Evolutionary conservation across 2,113 vertebrate genomes (phyloP), one percentile per base, ranked within the genome.

Genomic region (Thunnus maccoyii): DNA sequence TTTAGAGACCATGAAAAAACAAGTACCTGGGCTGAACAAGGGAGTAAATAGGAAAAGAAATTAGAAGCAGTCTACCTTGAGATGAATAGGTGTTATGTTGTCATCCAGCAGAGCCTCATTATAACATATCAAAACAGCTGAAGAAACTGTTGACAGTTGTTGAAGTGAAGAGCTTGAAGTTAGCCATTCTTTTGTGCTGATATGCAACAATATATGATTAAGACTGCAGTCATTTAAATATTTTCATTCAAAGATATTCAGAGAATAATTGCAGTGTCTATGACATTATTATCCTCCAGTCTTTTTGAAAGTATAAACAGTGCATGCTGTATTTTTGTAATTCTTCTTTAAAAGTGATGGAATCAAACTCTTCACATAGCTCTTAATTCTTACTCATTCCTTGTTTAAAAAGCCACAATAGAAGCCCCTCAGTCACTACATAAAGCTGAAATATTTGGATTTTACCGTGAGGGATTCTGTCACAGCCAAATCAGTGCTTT

Each of bases 41-140:
- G 36, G 80, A 75, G 79, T 80, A 85, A 87, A 88, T 88, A n/a
- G 61, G 73, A 64, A 82, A 85, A 72, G 13, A 70, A 83, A 84
- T 78, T 86, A 81, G 67, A 83, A 50, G 58, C 52, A n/a, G 69
- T 69, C 67, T 48, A 50, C 48, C 76, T 76, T 1, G 50, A 83
- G 85, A 91, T 84, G 80, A 89, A 86, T 89, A 65, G 55, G 11
- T 85, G 82, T 84, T 74, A 76, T 55, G 66, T 85, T 88, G 84
- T 91, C 88, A 80, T 69, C 66, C 70, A 46, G 80, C 78, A 22
- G 72, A 82, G 57, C 68, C 93, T 93, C 90, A 92, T 94, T 92
- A 92, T 48, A 60, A 78, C 74, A 25, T 20, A 70, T 88, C 75
- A 78, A 75, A 88, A 75, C 72, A 68, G 77, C 76, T 72, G 66